Conservation (phyloP, 2,888 invertebrate species). For the Chalcosyrphus nemorum region DNA sequence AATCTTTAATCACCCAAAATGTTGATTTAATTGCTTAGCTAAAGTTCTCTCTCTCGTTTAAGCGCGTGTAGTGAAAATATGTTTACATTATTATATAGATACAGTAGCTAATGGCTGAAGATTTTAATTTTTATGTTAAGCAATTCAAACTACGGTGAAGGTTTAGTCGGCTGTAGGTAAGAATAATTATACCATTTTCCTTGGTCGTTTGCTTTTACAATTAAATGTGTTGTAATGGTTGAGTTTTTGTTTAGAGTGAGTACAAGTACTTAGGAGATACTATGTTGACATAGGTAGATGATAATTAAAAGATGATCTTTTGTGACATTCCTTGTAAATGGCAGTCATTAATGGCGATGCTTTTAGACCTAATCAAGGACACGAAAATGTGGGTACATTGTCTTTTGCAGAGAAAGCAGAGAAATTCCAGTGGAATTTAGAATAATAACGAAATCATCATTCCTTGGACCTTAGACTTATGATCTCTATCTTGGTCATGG, state of each 20-base stretch:
- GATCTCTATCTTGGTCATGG: too few relatives aligned
- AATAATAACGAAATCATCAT: too few relatives aligned
- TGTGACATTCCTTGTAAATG: too few relatives aligned
- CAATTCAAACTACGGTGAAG: conserved; percentile 40
- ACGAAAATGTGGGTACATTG: too few relatives aligned
- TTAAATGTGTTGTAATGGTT: conserved; percentile 23
- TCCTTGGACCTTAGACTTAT: too few relatives aligned
- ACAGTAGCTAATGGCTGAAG: conserved; percentile 2
- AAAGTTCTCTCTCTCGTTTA: not conserved
- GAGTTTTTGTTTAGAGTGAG: not conserved
- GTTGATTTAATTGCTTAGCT: conserved; percentile 31
- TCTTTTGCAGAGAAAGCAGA: too few relatives aligned
- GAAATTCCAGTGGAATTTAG: too few relatives aligned
- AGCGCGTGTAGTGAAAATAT: conserved; percentile 28
- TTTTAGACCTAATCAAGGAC: too few relatives aligned
- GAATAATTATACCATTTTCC: conserved; percentile 6
- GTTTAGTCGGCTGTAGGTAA: conserved; percentile 7
- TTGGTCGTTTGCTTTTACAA: conserved; percentile 19
- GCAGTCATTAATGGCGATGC: too few relatives aligned
- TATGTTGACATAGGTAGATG: not conserved
- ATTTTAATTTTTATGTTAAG: conserved; percentile 19
- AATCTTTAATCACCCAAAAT: conserved; percentile 33
- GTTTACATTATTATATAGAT: conserved; percentile 11
- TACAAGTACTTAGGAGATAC: not conserved
- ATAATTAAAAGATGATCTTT: not conserved